Evolutionary conservation across 2,113 vertebrate species (phyloP).

Genomic region (Anoplopoma fimbria): DNA sequence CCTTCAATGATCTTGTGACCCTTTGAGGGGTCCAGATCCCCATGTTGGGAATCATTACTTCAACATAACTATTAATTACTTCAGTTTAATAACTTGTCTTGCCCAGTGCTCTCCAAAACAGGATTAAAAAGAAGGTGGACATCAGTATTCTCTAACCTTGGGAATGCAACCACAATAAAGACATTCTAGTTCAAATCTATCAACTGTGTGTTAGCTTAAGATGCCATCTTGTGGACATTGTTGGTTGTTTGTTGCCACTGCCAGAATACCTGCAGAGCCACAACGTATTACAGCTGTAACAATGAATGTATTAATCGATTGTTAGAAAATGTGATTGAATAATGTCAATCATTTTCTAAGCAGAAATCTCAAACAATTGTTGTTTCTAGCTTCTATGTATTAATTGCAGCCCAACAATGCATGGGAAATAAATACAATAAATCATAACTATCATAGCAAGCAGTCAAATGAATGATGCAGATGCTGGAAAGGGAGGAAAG

Average conservation of each 20-base stretch:
- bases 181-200: neutral
- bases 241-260: neutral
- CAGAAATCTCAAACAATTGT: too few species aligned
- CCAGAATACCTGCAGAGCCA: neutral
- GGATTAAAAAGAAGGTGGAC: neutral
- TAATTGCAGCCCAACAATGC: neutral
- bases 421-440: neutral
- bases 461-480: neutral
- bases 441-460: neutral
- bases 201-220: conserved; percentile 23
- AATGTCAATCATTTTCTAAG: neutral
- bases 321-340: neutral
- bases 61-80: neutral
- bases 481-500: neutral
- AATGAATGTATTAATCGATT: neutral
- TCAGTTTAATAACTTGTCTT: neutral
- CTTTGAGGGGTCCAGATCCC: neutral
- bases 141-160: neutral
- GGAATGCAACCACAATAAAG: neutral
- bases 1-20: neutral
- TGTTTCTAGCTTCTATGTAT: neutral
- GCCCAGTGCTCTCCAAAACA: neutral
- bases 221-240: conserved; percentile 75
- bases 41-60: neutral
- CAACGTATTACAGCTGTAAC: too few species aligned